Percentiles rank a stretch among this genome's conserved stretches.
These are phyloP conservation scores for Eupithecia exiguata DNA, from an alignment of 2,888 invertebrate species.

Conservation along the genomic window DNA sequence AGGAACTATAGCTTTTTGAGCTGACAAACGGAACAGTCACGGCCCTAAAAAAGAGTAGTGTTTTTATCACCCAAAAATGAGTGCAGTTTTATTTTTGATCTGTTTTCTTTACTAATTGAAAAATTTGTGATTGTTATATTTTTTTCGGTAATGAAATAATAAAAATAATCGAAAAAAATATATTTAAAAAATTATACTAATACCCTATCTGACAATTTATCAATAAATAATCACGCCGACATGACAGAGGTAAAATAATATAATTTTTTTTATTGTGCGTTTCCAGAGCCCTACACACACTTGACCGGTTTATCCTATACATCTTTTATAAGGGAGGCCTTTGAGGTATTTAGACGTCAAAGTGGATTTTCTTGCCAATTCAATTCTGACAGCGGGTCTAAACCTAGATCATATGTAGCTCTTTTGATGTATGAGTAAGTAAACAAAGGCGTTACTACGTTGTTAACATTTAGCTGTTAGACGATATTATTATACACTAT, in stretches of 20 bases:
- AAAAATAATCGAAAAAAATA: too few relatives aligned
- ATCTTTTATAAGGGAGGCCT: not conserved
- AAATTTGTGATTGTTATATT: too few relatives aligned
- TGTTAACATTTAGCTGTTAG: not conserved
- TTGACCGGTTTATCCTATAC: not conserved
- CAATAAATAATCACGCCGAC: not conserved
- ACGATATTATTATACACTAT: not conserved
- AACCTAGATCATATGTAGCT: not conserved
- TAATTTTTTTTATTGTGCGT: not conserved
- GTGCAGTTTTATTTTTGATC: too few relatives aligned
- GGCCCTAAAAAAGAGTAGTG: too few relatives aligned
- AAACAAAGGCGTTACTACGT: not conserved
- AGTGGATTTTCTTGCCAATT: constrained; percentile 3
- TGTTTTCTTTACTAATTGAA: too few relatives aligned
- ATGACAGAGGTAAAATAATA: not conserved
- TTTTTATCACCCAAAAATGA: too few relatives aligned
- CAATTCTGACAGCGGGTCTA: constrained; percentile 8
- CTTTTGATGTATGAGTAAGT: not conserved
- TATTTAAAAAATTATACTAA: too few relatives aligned
- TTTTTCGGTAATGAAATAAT: too few relatives aligned
- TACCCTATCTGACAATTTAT: too few relatives aligned
- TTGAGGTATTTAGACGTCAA: not conserved
- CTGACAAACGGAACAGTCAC: too few relatives aligned
- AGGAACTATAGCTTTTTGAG: too few relatives aligned
- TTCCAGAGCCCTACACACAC: not conserved